Evolutionary conservation across 2,797 vertebrate genomes (phyloP).

Genomic region (Ptychadena robeensis): DNA sequence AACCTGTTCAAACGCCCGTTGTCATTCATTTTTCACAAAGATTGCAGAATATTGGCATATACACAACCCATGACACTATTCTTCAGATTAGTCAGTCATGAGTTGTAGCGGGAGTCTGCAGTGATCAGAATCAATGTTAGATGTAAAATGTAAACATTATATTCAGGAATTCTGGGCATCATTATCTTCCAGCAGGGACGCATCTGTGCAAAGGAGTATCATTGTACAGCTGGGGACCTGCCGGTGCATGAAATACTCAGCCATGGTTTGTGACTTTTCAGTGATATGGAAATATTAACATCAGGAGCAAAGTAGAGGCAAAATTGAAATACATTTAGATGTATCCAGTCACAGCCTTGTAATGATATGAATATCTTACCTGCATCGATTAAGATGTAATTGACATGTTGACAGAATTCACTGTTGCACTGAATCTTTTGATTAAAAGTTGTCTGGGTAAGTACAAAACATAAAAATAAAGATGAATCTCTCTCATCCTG

Average conservation of each 20-base stretch:
- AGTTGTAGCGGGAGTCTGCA: slow-evolving; percentile 36
- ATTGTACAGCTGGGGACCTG: slow-evolving; percentile 28
- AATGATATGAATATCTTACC: slow-evolving; percentile 11
- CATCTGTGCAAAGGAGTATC: slow-evolving; percentile 48
- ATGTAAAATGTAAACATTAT: slow-evolving; percentile 57
- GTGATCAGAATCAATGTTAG: slow-evolving; percentile 56
- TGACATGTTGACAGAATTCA: background rate
- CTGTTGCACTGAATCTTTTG: background rate
- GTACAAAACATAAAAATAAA: background rate
- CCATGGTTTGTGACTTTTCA: slow-evolving; percentile 32
- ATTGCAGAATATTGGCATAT: slow-evolving; percentile 19
- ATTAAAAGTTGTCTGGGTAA: background rate
- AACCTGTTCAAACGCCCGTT: slow-evolving; percentile 14
- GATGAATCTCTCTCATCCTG: background rate
- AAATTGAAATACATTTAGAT: slow-evolving; percentile 29
- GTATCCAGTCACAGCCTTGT: slow-evolving; percentile 23
- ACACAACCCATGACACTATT: slow-evolving; percentile 23
- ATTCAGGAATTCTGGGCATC: slow-evolving; percentile 50
- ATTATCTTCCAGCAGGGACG: slow-evolving; percentile 60
- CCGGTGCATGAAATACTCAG: slow-evolving; percentile 39
- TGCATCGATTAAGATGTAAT: background rate
- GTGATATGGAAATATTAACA: slow-evolving; percentile 36
- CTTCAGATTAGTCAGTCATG: slow-evolving; percentile 47
- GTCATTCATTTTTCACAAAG: slow-evolving; percentile 20
- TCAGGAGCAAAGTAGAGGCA: slow-evolving; percentile 28